These are phyloP conservation scores for Ictalurus furcatus DNA, from an alignment of 2,113 vertebrate species.

Conservation along the genomic window DNA sequence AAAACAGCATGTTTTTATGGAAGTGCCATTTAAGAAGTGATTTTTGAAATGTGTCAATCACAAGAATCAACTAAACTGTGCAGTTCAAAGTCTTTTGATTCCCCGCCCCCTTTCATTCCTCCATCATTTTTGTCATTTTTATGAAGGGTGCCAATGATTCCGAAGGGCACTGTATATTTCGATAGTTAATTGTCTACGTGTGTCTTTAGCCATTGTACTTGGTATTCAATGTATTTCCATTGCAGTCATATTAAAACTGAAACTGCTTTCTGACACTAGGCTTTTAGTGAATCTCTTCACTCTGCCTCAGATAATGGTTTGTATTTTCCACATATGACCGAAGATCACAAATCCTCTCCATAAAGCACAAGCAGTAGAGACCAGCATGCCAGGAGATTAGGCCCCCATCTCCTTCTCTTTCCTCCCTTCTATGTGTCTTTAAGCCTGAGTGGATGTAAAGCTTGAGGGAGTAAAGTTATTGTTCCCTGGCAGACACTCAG, in stretches of 20 bases:
- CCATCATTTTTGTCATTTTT: neutral
- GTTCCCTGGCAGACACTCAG: slow-evolving; percentile 65
- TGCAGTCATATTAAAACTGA: neutral
- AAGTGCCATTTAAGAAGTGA: neutral
- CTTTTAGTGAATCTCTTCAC: neutral
- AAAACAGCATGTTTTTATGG: neutral
- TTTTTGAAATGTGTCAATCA: neutral
- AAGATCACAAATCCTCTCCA: slow-evolving; percentile 55
- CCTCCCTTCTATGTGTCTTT: slow-evolving; percentile 51
- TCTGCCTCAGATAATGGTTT: slow-evolving; percentile 40
- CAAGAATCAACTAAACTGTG: neutral
- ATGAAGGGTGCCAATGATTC: neutral
- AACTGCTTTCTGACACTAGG: neutral
- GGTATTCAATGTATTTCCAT: neutral
- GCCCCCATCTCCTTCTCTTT: slow-evolving; percentile 44
- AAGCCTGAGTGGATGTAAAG: slow-evolving; percentile 63
- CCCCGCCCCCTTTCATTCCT: neutral
- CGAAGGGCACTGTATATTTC: neutral
- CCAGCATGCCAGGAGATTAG: slow-evolving; percentile 58
- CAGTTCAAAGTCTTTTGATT: neutral
- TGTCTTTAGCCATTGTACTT: neutral
- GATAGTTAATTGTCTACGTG: neutral
- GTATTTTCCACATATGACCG: slow-evolving; percentile 51
- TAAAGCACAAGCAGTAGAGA: slow-evolving; percentile 59
- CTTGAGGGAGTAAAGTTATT: slow-evolving; percentile 52